Conservation (phyloP, 2,888 invertebrate species). For the Eupelmus urozonus region DNA sequence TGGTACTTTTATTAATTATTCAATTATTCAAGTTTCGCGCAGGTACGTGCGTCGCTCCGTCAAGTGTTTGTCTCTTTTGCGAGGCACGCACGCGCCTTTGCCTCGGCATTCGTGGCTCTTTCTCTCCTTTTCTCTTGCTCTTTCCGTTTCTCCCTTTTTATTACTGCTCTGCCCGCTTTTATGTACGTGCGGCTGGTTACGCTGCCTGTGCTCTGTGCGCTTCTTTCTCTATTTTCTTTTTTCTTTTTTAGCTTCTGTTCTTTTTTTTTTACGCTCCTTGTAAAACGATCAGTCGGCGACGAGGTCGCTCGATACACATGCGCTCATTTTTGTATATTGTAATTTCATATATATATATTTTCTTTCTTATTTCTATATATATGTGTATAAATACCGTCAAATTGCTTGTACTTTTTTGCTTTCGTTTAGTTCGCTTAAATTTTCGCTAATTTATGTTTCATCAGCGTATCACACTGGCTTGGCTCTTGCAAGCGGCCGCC, state of each 20-base stretch:
- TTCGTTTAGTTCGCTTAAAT: constrained; percentile 2
- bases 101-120: no score
- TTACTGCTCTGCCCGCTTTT: background rate
- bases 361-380: background rate
- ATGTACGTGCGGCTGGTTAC: background rate
- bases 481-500: background rate
- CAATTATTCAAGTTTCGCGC: no score
- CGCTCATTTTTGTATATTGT: background rate
- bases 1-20: background rate
- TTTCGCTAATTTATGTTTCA: constrained; percentile 26
- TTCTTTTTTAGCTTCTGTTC: background rate
- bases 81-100: no score
- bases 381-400: constrained; percentile 36
- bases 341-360: background rate
- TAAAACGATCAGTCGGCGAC: constrained; percentile 45
- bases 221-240: background rate
- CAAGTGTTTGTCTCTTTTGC: no score
- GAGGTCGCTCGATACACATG: background rate
- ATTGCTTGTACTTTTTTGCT: constrained; percentile 48
- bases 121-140: background rate
- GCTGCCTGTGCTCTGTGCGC: background rate
- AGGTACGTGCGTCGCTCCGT: no score
- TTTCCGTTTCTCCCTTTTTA: background rate
- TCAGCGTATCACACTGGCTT: background rate
- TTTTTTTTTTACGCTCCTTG: constrained; percentile 25